phyloP scores from a whole-genome alignment of 2,797 vertebrate species.

The Lutjanus campechanus region DNA sequence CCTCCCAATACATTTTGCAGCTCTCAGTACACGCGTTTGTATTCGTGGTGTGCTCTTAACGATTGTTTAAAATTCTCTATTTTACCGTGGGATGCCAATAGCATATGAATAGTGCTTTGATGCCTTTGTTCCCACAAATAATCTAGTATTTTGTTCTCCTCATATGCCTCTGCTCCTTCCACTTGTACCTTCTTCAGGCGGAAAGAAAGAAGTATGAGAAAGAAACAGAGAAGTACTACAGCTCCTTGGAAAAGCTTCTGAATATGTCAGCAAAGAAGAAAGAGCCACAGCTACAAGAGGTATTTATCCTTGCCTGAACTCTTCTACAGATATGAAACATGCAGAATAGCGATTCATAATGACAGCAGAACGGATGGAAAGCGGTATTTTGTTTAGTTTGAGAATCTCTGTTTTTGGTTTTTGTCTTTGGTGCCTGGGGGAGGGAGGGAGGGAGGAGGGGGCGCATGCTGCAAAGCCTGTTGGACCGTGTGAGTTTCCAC shows the following conservation, averaged over 20 bases:
- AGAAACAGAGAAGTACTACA: constrained; percentile 98
- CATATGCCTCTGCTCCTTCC: constrained; percentile 2
- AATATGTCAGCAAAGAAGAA: constrained; percentile 99
- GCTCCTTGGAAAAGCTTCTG: constrained; percentile 95
- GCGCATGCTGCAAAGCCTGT: constrained; percentile 33
- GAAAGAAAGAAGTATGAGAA: constrained; percentile 98
- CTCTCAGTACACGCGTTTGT: neutral
- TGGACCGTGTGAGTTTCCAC: constrained; percentile 65
- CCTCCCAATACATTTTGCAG: constrained; percentile 3
- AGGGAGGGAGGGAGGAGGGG: constrained; percentile 5
- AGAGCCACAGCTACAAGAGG: constrained; percentile 96
- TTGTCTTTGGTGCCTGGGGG: constrained; percentile 35
- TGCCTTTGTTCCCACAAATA: constrained; percentile 1
- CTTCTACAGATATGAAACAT: constrained; percentile 18
- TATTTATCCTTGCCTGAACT: constrained; percentile 73
- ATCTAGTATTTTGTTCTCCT: constrained; percentile 7
- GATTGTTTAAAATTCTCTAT: neutral
- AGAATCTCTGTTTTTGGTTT: constrained; percentile 49
- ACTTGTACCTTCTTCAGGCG: constrained; percentile 81
- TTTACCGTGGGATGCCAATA: constrained; percentile 11
- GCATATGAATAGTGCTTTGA: neutral
- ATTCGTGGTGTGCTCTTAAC: neutral
- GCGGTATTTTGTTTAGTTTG: constrained; percentile 43
- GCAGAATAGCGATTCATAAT: constrained; percentile 8
- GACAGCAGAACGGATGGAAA: constrained; percentile 30